Evolutionary conservation across 2,797 vertebrate species (phyloP), one percentile per base, ranked within the genome.

Genomic region (Hippocampus kuda): DNA sequence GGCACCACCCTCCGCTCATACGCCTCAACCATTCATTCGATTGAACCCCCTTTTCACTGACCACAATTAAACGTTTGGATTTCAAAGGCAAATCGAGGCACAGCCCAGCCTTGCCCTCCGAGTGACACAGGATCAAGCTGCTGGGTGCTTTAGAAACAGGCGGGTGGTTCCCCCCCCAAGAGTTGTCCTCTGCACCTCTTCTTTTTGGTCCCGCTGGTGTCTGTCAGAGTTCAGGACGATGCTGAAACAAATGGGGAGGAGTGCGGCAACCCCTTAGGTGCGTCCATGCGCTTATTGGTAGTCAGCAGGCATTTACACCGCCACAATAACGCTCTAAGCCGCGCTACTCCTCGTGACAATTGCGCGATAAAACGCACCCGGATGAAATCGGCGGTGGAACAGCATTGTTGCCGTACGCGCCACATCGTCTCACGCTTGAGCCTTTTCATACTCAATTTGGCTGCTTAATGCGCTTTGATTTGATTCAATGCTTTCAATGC

Each of bases 41-140:
- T 86, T 90, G 81, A 90, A 91, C 88, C 81, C 86, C 22, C 30
- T 67, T 67, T 90, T 84, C 86, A 89, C 88, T 86, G 81, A 86
- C 85, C 82, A 91, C 90, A 91, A 91, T 91, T 89, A 91, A 91
- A 89, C 86, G 83, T 90, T 91, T 90, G 85, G 82, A 88, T 87
- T 89, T 92, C 84, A 91, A 91, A 91, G 89, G 85, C 86, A 86
- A 91, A 90, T 85, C 81, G 80, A 87, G 87, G 86, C 81, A 88
- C 83, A 86, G 84, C 78, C 85, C 70, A 80, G 86, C 77, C 80
- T 54, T 88, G 87, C 85, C 88, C 87, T 89, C 78, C 0, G 70
- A 84, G 82, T 90, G 89, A 90, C 90, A 90, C 86, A 30, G 87
- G 86, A 90, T 91, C 90, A 91, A 91, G 89, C 90, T 87, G 86